A percentile compares a stretch with the other conserved stretches of the same genome.
These are phyloP conservation scores for Halictus quadricinctus DNA, from an alignment of 2,888 invertebrate genomes.

Conservation along the genomic window DNA sequence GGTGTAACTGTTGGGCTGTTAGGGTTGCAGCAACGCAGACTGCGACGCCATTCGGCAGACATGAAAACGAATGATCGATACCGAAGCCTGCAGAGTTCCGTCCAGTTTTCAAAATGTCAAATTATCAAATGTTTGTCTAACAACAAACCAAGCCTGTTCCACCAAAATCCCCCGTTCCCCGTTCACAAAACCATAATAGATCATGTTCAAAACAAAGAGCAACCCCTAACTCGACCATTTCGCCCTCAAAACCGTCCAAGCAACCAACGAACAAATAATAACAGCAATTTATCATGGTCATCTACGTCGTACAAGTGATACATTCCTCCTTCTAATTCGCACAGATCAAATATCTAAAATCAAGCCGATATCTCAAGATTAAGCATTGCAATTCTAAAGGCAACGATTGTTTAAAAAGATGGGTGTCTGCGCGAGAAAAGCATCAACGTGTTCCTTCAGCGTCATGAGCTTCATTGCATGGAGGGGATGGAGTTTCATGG, in stretches of 20 bases:
- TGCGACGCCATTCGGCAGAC: background rate
- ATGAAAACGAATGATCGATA: conserved; percentile 41
- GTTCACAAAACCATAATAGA: background rate
- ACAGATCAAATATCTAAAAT: background rate
- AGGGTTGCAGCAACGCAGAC: background rate
- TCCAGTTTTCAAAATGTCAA: conserved; percentile 19
- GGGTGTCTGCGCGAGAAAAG: conserved; percentile 60
- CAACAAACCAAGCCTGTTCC: background rate
- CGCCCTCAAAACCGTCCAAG: background rate
- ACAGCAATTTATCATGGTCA: background rate
- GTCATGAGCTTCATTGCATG: conserved; percentile 59
- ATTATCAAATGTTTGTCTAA: background rate
- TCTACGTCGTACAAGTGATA: background rate
- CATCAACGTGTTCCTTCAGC: too few species aligned
- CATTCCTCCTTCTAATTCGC: background rate
- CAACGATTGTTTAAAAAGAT: conserved; percentile 25
- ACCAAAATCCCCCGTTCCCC: background rate
- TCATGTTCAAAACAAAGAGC: conserved; percentile 1
- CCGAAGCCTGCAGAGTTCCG: background rate
- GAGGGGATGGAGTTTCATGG: conserved; percentile 71
- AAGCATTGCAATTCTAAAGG: background rate
- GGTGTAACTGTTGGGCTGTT: conserved; percentile 4
- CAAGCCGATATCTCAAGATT: background rate
- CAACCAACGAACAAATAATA: background rate
- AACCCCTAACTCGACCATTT: background rate